Evolutionary conservation across 2,797 vertebrate genomes (phyloP).

Genomic region (Tragelaphus oryx): DNA sequence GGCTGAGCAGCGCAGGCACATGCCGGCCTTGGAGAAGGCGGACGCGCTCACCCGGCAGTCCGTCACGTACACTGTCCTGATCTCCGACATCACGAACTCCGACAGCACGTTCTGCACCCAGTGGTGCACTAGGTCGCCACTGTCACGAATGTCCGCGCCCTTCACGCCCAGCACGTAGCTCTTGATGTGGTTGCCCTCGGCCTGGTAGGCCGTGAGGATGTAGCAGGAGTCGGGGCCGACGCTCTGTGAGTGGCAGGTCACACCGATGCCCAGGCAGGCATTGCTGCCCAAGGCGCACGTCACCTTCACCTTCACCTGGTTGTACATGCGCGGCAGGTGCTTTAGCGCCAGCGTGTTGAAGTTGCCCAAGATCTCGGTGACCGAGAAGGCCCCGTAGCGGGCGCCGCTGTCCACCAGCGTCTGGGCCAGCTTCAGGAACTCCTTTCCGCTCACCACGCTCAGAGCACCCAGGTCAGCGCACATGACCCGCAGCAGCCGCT

Average conservation of each 20-base stretch:
- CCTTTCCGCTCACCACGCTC: conserved; percentile 93
- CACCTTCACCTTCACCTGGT: conserved; percentile 99
- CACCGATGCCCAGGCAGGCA: conserved; percentile 92
- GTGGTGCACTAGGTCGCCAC: conserved; percentile 95
- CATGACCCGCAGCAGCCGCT: conserved; percentile 95
- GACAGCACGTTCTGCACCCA: conserved; percentile 99
- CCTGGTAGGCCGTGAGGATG: conserved; percentile 95
- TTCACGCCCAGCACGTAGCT: conserved; percentile 95
- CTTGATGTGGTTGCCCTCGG: conserved; percentile 93
- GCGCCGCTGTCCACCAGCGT: conserved; percentile 97
- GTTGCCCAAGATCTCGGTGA: conserved; percentile 95
- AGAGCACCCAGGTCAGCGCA: conserved; percentile 94
- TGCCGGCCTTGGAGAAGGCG: conserved; percentile 90
- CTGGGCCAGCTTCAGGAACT: conserved; percentile 97
- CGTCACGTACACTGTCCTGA: conserved; percentile 95
- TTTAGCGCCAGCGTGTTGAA: conserved; percentile 96
- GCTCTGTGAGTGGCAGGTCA: conserved; percentile 96
- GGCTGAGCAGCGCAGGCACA: conserved; percentile 93
- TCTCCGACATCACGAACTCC: conserved; percentile 99
- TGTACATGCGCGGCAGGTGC: conserved; percentile 98
- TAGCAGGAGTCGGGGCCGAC: conserved; percentile 93
- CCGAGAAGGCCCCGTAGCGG: conserved; percentile 95
- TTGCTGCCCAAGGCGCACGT: conserved; percentile 97
- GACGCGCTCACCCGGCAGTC: conserved; percentile 91
- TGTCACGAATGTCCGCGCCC: conserved; percentile 91